These are phyloP conservation scores for Megaceryle torquata DNA, from an alignment of 2,113 vertebrate species.

Conservation along the genomic window DNA sequence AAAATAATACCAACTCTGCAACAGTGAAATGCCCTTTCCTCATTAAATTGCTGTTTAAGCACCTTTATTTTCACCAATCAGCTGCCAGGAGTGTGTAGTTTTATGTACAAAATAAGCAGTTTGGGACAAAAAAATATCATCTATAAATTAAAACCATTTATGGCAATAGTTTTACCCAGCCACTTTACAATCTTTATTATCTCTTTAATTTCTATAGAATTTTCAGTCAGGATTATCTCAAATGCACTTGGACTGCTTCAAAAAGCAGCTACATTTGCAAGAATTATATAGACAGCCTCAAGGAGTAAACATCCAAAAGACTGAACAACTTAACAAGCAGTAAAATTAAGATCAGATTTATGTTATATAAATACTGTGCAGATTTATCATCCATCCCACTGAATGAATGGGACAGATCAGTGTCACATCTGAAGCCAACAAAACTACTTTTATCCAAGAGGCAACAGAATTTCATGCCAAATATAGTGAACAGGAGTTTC, in stretches of 20 bases:
- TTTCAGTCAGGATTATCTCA: slow-evolving; percentile 19
- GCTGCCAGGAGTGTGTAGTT: slow-evolving; percentile 37
- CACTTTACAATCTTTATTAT: neutral
- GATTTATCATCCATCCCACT: slow-evolving; percentile 15
- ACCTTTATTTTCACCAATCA: slow-evolving; percentile 64
- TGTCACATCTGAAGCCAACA: slow-evolving; percentile 6
- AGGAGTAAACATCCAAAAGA: slow-evolving; percentile 22
- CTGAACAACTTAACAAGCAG: neutral
- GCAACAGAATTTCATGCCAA: slow-evolving; percentile 29
- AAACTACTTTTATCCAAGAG: neutral
- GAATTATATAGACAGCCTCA: slow-evolving; percentile 24
- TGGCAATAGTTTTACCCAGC: slow-evolving; percentile 37
- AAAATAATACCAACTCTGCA: slow-evolving; percentile 62
- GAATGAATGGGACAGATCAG: neutral
- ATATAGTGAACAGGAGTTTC: neutral
- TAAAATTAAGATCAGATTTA: slow-evolving; percentile 17
- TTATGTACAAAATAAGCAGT: slow-evolving; percentile 53
- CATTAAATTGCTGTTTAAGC: slow-evolving; percentile 53
- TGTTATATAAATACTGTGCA: slow-evolving; percentile 17
- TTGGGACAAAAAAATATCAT: slow-evolving; percentile 24
- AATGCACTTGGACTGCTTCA: slow-evolving; percentile 45
- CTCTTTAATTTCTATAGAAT: neutral
- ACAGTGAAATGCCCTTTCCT: slow-evolving; percentile 65
- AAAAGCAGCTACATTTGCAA: slow-evolving; percentile 27
- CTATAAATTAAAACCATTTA: slow-evolving; percentile 42